phyloP scores from a whole-genome alignment of 2,888 invertebrate species.

The Sinotaia quadrata region DNA sequence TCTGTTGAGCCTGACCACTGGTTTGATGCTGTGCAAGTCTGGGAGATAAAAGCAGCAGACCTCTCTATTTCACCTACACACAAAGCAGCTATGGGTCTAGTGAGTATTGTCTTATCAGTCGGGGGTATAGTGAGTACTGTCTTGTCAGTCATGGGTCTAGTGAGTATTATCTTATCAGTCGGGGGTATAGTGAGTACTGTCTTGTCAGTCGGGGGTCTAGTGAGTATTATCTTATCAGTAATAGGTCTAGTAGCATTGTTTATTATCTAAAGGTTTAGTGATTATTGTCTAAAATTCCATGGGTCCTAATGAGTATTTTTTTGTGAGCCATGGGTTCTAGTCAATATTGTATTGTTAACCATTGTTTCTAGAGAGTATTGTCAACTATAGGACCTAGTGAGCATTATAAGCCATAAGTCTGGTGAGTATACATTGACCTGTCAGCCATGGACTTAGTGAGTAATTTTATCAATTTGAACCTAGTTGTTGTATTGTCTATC shows the following conservation, averaged over 20 bases:
- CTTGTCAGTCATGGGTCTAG: constrained; percentile 81
- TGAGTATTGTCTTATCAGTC: constrained; percentile 71
- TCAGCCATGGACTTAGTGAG: too few relatives aligned
- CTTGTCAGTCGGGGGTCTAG: constrained; percentile 81
- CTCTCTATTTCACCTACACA: constrained; percentile 96
- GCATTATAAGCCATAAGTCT: too few relatives aligned
- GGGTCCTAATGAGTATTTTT: constrained; percentile 78
- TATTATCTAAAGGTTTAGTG: not conserved
- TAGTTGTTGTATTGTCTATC: too few relatives aligned
- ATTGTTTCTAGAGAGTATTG: too few relatives aligned
- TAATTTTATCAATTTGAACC: too few relatives aligned
- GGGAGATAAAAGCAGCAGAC: constrained; percentile 98
- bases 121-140: not conserved
- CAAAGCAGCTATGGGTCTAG: constrained; percentile 85
- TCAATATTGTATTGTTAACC: too few relatives aligned
- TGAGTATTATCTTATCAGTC: constrained; percentile 71
- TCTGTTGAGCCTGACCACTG: constrained; percentile 71
- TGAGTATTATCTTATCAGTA: constrained; percentile 71
- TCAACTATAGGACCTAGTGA: too few relatives aligned
- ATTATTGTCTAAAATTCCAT: constrained; percentile 76
- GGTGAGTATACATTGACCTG: too few relatives aligned
- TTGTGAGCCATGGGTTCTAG: too few relatives aligned
- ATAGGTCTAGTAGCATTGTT: not conserved
- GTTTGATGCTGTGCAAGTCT: constrained; percentile 83
- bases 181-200: not conserved